phyloP scores from a whole-genome alignment of 2,797 vertebrate genomes.

The Calcarius lapponicus region DNA sequence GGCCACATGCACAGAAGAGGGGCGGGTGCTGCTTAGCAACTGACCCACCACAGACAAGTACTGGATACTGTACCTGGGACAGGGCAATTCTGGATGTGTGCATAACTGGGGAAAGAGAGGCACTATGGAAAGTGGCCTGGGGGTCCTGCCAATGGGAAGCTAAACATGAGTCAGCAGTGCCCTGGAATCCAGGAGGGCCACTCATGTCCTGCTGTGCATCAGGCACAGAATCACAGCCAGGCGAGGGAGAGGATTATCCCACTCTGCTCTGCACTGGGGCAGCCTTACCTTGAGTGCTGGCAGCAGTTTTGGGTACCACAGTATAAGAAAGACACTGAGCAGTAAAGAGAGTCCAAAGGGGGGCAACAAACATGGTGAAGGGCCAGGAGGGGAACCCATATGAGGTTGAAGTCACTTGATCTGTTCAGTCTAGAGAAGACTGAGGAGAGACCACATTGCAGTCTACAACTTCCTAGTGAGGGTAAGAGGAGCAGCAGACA shows the following conservation, averaged over 20 bases:
- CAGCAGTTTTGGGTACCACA: background rate
- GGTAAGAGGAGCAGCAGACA: background rate
- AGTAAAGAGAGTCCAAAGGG: background rate
- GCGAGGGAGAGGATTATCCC: background rate
- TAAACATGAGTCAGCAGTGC: background rate
- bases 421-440: background rate
- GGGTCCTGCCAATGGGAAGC: background rate
- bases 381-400: rapidly evolving
- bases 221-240: rapidly evolving
- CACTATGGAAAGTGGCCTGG: background rate
- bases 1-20: background rate
- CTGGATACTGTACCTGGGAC: background rate
- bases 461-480: background rate
- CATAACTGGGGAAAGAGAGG: background rate
- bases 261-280: rapidly evolving
- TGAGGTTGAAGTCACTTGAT: background rate
- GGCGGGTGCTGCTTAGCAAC: rapidly evolving
- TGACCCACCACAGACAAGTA: background rate
- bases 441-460: background rate
- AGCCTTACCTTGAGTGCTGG: rapidly evolving
- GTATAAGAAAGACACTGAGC: background rate
- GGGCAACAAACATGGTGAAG: background rate
- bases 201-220: rapidly evolving
- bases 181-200: background rate
- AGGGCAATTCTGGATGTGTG: background rate